Evolutionary conservation across 2,113 vertebrate genomes (phyloP), one percentile per base, ranked within the genome.

Genomic region (Halichoeres trimaculatus): DNA sequence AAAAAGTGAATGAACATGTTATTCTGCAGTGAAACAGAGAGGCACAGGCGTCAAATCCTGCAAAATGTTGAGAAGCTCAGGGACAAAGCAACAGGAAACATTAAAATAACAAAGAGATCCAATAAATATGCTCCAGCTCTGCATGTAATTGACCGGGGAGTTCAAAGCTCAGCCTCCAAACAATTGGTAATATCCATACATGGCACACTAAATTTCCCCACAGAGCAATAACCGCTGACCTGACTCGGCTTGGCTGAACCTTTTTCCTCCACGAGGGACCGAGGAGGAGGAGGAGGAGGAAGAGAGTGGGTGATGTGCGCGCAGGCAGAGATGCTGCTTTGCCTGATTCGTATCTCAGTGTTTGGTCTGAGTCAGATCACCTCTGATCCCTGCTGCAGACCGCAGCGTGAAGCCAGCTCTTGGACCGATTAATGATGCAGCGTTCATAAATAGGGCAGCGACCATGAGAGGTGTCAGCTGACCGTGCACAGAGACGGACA

Each of bases 201-300:
- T 65, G 68, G 63, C 22, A 43, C 69, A 73, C 60, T 57, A 82
- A 88, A 91, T 91, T 90, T 92, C 90, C 89, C 90, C 22, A 58
- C 12, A 76, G 89, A 87, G 83, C 72, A 65, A 61, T 89, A 90
- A 76, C 19, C 3, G 89, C 86, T 88, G 88, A 84, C 77, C 51
- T 40, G 45, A 59, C 72, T 88, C 0, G 10, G 41, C 77, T 83
- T 41, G 30, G 60, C 53, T 72, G 34, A 85, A 83, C 77, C 58
- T 79, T 64, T 66, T 23, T 76, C 54, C 64, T 62, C 64, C 66
- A 53, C 19, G 35, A 4, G 40, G 38, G 57, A 51, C 35, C 50
- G 70, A 68, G 64, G 30, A 30, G 6, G 30, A 30, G 6, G 30
- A 30, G 6, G 30, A 30, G 6, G 24, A 26, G 48, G 36, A 17